phyloP scores from a whole-genome alignment of 2,113 vertebrate species.

The Azemiops feae region DNA sequence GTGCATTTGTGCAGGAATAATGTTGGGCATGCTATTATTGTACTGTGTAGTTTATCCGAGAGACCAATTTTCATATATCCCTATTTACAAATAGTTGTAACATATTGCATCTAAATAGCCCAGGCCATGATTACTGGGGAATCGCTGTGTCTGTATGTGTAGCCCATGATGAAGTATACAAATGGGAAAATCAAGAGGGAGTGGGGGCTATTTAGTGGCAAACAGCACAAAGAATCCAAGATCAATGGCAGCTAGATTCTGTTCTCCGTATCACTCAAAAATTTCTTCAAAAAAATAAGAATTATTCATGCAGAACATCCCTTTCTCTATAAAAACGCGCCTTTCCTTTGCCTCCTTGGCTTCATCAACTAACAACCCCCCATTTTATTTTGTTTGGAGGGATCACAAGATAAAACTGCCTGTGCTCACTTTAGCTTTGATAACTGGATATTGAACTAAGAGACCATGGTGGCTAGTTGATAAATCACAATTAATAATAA shows the following conservation, averaged over 20 bases:
- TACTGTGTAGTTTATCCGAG: not conserved
- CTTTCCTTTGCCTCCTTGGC: not conserved
- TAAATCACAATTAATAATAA: not conserved
- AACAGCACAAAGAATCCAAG: not conserved
- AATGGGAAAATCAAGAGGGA: not conserved
- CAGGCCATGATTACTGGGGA: not conserved
- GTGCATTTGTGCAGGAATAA: not conserved
- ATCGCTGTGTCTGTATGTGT: not conserved
- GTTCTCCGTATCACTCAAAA: not conserved
- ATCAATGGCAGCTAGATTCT: not conserved
- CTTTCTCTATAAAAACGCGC: not conserved
- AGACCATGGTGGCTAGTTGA: not conserved
- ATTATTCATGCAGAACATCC: not conserved
- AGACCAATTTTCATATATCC: not conserved
- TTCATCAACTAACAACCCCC: not conserved
- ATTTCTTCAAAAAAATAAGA: not conserved
- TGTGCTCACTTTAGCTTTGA: not conserved
- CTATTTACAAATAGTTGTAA: not conserved
- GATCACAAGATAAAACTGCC: conserved; percentile 3
- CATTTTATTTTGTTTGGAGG: not conserved
- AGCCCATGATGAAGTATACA: too few species aligned
- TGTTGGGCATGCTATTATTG: too few species aligned
- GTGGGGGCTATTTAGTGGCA: not conserved
- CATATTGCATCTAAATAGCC: not conserved
- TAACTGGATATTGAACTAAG: not conserved